Base-by-base conservation (phyloP, 2,797 vertebrate species). In the Gallinago nigripennis region DNA sequence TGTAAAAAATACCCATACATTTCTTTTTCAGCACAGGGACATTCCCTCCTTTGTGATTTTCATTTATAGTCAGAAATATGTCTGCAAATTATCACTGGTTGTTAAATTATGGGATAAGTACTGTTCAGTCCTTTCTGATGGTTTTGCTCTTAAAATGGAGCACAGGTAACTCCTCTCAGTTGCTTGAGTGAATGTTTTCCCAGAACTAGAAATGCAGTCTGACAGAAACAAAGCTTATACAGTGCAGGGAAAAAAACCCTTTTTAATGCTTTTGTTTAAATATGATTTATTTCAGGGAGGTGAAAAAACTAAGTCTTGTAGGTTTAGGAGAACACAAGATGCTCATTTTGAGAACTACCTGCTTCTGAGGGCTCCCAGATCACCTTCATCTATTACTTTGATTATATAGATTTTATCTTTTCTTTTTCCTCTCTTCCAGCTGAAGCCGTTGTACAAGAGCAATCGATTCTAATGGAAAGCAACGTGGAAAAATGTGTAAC, bases 371-470 rank as follows among this genome's bases (percentile, higher is more conserved):
- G 3, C 43, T 93, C 37, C 37, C 33, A 20, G 23, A 75, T 45
- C 45, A 68, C 3, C 64, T 54, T 39, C 35, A 57, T 16, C 63
- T 85, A 0, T 39, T 16, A 18, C 33, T 63, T 84, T 31, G 15
- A 77, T 68, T 20, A 39, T 28, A 24, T 12, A 1, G 12, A 3
- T 0, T n/a, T 11, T n/a, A 1, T 81, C 14, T 93, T 88, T 72
- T 90, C 30, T 7, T 86, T 82, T 79, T 30, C 35, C 78, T 48
- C 68, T 94, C 76, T 75, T 90, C 50, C 94, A 97, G 97, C 98
- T 97, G 97, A 98, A 97, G 81, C 93, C 70, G 24, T 93, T 60
- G 78, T 64, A 33, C 96, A 97, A 95, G 98, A 99, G 56, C 97
- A 95, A 4, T 91, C 95, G 4, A 65, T 96, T 71, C 41, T 88